These are phyloP conservation scores for Protophormia terraenovae DNA, from an alignment of 2,888 invertebrate species.

Conservation along the genomic window DNA sequence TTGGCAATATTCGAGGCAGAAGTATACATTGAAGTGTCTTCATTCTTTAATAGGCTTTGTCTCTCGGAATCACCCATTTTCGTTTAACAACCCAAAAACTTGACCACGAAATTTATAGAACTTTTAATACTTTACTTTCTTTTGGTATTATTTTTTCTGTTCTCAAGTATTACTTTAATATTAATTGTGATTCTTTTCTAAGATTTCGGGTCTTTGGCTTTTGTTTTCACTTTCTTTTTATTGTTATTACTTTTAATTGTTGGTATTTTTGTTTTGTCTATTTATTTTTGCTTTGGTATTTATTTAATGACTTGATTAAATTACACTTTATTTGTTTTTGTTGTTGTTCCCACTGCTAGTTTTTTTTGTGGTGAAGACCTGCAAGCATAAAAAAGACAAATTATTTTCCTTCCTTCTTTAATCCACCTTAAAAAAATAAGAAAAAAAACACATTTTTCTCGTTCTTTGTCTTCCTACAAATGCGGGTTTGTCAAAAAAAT, in stretches of 20 bases:
- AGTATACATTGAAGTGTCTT: conserved; percentile 76
- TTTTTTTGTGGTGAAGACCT: conserved; percentile 40
- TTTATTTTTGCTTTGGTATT: conserved; percentile 32
- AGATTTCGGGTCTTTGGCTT: conserved; percentile 9
- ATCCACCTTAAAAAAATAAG: not conserved
- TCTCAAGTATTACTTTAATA: not conserved
- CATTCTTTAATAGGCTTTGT: conserved; percentile 77
- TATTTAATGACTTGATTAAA: conserved; percentile 20
- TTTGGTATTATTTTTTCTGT: not conserved
- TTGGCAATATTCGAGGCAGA: conserved; percentile 64
- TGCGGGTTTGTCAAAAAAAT: not conserved
- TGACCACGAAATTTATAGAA: not conserved
- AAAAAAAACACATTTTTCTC: conserved; percentile 12
- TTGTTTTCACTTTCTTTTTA: conserved; percentile 46
- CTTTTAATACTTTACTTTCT: not conserved
- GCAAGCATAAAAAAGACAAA: conserved; percentile 33
- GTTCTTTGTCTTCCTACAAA: conserved; percentile 22
- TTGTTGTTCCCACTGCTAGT: not conserved
- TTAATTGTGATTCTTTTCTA: conserved; percentile 10
- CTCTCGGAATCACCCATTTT: conserved; percentile 79
- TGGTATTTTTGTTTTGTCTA: conserved; percentile 28
- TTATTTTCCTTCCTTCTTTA: not conserved
- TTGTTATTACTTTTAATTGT: not conserved
- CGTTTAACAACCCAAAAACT: not conserved
- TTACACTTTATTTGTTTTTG: conserved; percentile 34